Percentiles rank a stretch among this genome's conserved stretches.
phyloP scores from a whole-genome alignment of 2,797 vertebrate genomes.

The Coregonus suidteri region DNA sequence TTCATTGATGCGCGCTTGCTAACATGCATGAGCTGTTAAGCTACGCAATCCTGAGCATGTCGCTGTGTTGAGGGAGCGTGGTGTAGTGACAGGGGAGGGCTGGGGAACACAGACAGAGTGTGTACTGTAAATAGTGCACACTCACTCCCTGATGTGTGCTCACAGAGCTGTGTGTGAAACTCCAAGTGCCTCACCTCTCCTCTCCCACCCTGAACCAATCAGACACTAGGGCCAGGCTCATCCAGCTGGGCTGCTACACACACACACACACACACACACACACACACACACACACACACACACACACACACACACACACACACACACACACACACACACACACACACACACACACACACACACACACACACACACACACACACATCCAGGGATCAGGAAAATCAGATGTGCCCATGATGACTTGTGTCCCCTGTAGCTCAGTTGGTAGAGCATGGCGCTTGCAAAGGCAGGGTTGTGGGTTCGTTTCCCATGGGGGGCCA shows the following conservation, averaged over 20 bases:
- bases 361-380: not conserved
- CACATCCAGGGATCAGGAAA: not conserved
- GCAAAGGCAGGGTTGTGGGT: too few relatives aligned
- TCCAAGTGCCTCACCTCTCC: slow-evolving; percentile 31
- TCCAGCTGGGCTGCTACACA: not conserved
- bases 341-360: too few relatives aligned
- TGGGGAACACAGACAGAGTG: slow-evolving; percentile 61
- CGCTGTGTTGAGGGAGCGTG: slow-evolving; percentile 43
- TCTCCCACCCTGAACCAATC: slow-evolving; percentile 60
- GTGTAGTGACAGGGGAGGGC: slow-evolving; percentile 43
- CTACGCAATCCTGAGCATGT: slow-evolving; percentile 33
- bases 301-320: too few relatives aligned
- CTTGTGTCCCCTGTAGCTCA: too few relatives aligned
- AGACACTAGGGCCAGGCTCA: slow-evolving; percentile 31
- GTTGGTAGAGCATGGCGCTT: too few relatives aligned
- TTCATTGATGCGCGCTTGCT: slow-evolving; percentile 45
- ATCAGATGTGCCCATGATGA: not conserved
- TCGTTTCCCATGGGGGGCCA: too few relatives aligned
- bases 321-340: too few relatives aligned
- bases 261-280: not conserved
- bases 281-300: slow-evolving; percentile 6
- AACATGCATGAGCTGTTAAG: slow-evolving; percentile 51
- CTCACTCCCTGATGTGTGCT: slow-evolving; percentile 60
- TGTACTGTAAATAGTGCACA: slow-evolving; percentile 56
- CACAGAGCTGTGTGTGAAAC: slow-evolving; percentile 62